Conservation (phyloP, 2,113 vertebrate genomes). For the Phylloscopus trochiloides region DNA sequence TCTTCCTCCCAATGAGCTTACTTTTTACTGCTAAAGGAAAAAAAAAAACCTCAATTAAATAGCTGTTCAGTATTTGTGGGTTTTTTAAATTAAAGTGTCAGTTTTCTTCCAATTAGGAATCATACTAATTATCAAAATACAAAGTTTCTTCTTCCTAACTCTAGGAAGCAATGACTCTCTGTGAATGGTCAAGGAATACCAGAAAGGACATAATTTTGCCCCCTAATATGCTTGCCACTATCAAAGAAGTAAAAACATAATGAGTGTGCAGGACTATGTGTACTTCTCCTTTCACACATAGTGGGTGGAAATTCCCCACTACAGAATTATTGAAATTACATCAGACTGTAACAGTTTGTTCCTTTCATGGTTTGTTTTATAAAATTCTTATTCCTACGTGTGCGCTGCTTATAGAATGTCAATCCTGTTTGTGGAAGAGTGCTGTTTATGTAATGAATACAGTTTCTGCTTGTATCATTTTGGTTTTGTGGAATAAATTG, state of each 20-base stretch:
- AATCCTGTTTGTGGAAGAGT: neutral
- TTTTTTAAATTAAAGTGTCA: neutral
- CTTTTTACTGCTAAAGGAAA: neutral
- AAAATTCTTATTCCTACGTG: constrained; percentile 20
- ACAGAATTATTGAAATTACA: constrained; percentile 23
- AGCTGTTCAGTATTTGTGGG: neutral
- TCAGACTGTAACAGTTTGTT: constrained; percentile 49
- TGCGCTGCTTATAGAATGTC: constrained; percentile 16
- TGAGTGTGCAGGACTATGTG: neutral
- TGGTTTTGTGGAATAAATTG: constrained; percentile 29
- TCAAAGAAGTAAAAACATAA: neutral
- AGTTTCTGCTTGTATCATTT: neutral
- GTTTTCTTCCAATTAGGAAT: neutral
- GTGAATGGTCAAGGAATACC: neutral
- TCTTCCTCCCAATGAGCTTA: neutral
- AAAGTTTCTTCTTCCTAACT: neutral
- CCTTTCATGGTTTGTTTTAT: constrained; percentile 25
- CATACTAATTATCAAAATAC: neutral
- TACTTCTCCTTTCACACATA: constrained; percentile 7
- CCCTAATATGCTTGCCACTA: neutral
- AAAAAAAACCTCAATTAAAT: neutral
- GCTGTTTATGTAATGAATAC: constrained; percentile 14
- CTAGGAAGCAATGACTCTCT: neutral
- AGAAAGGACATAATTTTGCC: neutral
- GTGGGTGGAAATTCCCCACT: constrained; percentile 57